Percentiles rank a stretch among this genome's conserved stretches.
Conservation (phyloP, 2,888 invertebrate genomes). For the Ochropleura leucogaster region DNA sequence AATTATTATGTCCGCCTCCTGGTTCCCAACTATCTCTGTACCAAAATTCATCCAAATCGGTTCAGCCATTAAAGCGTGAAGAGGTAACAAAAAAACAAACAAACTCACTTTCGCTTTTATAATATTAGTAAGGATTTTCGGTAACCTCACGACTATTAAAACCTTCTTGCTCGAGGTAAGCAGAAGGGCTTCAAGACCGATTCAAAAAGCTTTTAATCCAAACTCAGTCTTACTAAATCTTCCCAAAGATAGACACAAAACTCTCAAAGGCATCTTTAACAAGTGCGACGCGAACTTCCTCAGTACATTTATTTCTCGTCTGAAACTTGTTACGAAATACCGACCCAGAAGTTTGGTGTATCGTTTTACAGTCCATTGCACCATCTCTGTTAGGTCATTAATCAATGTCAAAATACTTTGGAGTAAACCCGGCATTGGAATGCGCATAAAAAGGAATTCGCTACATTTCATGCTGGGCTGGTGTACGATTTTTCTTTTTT, state of each 20-base stretch:
- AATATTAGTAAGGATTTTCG: too few relatives aligned
- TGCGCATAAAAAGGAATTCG: slow-evolving; percentile 56
- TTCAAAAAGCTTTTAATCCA: not conserved
- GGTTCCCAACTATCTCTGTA: too few relatives aligned
- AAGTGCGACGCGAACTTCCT: slow-evolving; percentile 32
- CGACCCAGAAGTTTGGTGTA: slow-evolving; percentile 54
- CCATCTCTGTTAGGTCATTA: slow-evolving; percentile 56
- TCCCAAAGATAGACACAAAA: not conserved
- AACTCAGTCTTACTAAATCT: slow-evolving; percentile 1
- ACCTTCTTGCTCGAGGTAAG: not conserved
- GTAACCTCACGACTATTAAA: too few relatives aligned
- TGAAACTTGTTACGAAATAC: slow-evolving; percentile 44
- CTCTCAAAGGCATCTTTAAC: slow-evolving; percentile 4
- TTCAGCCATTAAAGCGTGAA: too few relatives aligned
- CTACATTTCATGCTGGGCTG: slow-evolving; percentile 43
- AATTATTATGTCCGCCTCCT: too few relatives aligned
- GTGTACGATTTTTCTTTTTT: slow-evolving; percentile 28
- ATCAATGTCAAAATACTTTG: slow-evolving; percentile 59
- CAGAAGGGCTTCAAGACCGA: not conserved
- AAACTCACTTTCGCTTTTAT: too few relatives aligned
- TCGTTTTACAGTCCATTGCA: slow-evolving; percentile 61
- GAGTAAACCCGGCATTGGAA: slow-evolving; percentile 58
- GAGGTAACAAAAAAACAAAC: too few relatives aligned
- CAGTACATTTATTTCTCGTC: slow-evolving; percentile 23
- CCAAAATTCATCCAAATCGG: too few relatives aligned